These are phyloP conservation scores for Lydus trimaculatus DNA, from an alignment of 2,888 invertebrate genomes.

Conservation along the genomic window DNA sequence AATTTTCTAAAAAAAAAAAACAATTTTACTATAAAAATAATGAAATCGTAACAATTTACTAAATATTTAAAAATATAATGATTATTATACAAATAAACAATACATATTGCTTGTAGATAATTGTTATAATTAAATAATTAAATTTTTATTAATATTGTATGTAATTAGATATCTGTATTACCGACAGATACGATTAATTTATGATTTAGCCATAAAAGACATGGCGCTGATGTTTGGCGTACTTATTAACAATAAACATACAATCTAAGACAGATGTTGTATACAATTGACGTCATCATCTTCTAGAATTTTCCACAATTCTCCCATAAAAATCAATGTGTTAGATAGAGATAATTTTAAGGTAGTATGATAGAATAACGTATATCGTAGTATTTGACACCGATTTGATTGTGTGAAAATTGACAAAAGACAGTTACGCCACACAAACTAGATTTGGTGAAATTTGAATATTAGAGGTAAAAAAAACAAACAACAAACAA, in stretches of 20 bases:
- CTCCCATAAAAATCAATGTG: background rate
- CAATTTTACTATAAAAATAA: too few relatives aligned
- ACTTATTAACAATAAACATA: background rate
- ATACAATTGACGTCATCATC: background rate
- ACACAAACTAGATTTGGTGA: constrained; percentile 38
- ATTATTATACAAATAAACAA: too few relatives aligned
- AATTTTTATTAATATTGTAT: background rate
- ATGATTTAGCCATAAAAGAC: background rate
- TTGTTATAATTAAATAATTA: background rate
- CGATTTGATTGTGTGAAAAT: constrained; percentile 40
- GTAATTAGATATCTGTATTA: background rate
- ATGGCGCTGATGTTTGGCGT: background rate
- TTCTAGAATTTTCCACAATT: constrained; percentile 2
- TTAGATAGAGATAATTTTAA: background rate
- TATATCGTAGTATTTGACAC: constrained; percentile 46
- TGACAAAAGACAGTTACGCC: constrained; percentile 51
- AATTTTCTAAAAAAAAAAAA: too few relatives aligned
- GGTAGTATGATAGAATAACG: constrained; percentile 11
- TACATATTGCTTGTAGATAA: too few relatives aligned
- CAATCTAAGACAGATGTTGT: background rate
- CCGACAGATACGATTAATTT: background rate
- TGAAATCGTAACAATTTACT: too few relatives aligned
- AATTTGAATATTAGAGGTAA: constrained; percentile 44
- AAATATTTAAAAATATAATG: too few relatives aligned
- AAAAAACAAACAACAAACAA: constrained; percentile 36